Evolutionary conservation across 2,797 vertebrate species (phyloP).

Genomic region (Catharus ustulatus): DNA sequence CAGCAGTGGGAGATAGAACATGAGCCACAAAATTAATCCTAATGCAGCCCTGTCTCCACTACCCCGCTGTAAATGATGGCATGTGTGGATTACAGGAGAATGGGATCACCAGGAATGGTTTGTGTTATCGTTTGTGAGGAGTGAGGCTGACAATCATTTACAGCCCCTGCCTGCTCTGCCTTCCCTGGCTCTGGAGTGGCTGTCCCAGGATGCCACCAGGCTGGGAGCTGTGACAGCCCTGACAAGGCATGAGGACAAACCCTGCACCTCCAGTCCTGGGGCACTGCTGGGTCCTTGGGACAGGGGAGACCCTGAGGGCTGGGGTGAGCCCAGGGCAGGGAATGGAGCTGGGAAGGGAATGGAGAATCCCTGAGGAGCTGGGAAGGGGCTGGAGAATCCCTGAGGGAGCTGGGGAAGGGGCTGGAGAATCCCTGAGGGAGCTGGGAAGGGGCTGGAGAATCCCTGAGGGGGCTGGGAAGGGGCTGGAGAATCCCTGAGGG

Average conservation of each 20-base stretch:
- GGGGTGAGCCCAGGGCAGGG: not conserved
- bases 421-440: not conserved
- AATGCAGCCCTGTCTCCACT: not conserved
- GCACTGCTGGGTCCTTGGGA: too few species aligned
- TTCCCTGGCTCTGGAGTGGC: not conserved
- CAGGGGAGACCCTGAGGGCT: not conserved
- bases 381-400: not conserved
- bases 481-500: not conserved
- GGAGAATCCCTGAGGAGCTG: not conserved
- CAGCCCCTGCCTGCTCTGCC: not conserved
- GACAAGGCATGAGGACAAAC: accelerated
- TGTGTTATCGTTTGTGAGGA: not conserved
- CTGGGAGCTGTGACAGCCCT: not conserved
- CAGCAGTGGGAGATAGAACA: not conserved
- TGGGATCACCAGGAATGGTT: not conserved
- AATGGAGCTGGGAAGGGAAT: not conserved
- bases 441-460: not conserved
- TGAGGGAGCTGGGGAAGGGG: not conserved
- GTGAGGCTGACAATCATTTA: not conserved
- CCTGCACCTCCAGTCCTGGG: not conserved
- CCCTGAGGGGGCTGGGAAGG: not conserved
- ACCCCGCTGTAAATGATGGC: accelerated
- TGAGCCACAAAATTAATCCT: not conserved
- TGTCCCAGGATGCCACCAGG: not conserved
- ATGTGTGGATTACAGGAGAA: accelerated